phyloP scores from a whole-genome alignment of 1,140 invertebrate species.

The Drosophila ambigua region DNA sequence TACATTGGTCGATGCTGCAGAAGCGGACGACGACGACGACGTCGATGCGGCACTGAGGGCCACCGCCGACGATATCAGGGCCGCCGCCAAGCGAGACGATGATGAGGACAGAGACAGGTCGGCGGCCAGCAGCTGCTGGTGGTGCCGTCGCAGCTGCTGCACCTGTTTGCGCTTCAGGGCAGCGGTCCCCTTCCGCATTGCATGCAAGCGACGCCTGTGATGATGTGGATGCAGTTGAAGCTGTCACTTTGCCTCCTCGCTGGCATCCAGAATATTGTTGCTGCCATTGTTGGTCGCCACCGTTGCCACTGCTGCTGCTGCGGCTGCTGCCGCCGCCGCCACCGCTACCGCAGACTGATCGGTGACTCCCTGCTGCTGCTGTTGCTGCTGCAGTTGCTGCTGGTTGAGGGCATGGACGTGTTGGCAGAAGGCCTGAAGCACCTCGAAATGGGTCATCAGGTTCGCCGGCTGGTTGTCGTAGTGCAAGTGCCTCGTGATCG shows the following conservation, averaged over 20 bases:
- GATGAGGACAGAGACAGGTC: conserved; percentile 51
- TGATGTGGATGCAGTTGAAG: conserved; percentile 76
- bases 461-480: conserved; percentile 87
- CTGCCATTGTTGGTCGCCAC: conserved; percentile 44
- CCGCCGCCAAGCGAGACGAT: conserved; percentile 65
- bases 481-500: conserved; percentile 87
- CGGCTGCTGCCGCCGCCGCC: conserved; percentile 3
- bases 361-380: conserved; percentile 48
- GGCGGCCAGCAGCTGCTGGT: conserved; percentile 59
- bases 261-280: conserved; percentile 65
- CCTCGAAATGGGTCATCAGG: conserved; percentile 89
- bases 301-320: conserved; percentile 38
- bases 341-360: conserved; percentile 18
- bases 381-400: conserved; percentile 59
- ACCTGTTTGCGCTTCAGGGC: conserved; percentile 67
- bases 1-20: conserved; percentile 69
- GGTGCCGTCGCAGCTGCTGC: conserved; percentile 66
- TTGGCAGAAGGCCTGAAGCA: conserved; percentile 86
- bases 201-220: conserved; percentile 77
- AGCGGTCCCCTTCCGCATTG: conserved; percentile 70
- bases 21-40: conserved; percentile 29
- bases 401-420: conserved; percentile 77
- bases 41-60: conserved; percentile 62
- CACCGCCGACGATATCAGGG: conserved; percentile 70
- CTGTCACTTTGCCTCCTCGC: conserved; percentile 82